Conservation (phyloP, 2,113 vertebrate species). For the Paralichthys olivaceus region DNA sequence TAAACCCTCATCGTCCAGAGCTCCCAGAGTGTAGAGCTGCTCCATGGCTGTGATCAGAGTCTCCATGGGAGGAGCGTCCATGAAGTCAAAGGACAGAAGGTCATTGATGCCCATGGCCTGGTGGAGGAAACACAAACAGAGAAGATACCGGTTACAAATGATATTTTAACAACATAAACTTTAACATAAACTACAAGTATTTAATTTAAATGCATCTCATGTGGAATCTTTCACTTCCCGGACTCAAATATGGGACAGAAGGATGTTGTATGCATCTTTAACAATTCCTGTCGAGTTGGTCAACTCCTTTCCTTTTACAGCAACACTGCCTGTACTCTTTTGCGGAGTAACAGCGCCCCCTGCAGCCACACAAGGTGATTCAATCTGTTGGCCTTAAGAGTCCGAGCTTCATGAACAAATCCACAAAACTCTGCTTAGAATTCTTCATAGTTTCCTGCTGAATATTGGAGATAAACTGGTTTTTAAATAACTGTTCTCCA, state of each 20-base stretch:
- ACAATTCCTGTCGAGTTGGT: too few relatives aligned
- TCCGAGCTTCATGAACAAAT: too few relatives aligned
- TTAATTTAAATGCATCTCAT: not conserved
- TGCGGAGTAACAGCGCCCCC: not conserved
- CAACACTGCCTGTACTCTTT: not conserved
- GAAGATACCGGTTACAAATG: too few relatives aligned
- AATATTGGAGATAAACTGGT: too few relatives aligned
- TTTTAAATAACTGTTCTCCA: too few relatives aligned
- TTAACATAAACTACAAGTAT: too few relatives aligned
- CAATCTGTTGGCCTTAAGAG: too few relatives aligned
- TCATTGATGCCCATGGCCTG: conserved; percentile 99
- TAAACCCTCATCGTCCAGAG: conserved; percentile 95
- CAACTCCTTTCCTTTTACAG: not conserved
- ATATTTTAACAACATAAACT: too few relatives aligned
- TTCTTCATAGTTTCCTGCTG: too few relatives aligned
- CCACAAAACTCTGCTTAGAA: too few relatives aligned
- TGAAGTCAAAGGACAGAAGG: conserved; percentile 97
- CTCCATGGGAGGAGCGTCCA: conserved; percentile 99
- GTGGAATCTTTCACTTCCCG: not conserved
- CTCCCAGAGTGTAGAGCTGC: conserved; percentile 96
- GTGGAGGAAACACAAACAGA: not conserved
- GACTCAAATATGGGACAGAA: not conserved
- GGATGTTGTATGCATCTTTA: too few relatives aligned
- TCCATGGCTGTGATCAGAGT: conserved; percentile 99
- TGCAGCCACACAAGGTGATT: not conserved